Evolutionary conservation across 2,113 vertebrate species (phyloP).

Genomic region (Prunella himalayana): DNA sequence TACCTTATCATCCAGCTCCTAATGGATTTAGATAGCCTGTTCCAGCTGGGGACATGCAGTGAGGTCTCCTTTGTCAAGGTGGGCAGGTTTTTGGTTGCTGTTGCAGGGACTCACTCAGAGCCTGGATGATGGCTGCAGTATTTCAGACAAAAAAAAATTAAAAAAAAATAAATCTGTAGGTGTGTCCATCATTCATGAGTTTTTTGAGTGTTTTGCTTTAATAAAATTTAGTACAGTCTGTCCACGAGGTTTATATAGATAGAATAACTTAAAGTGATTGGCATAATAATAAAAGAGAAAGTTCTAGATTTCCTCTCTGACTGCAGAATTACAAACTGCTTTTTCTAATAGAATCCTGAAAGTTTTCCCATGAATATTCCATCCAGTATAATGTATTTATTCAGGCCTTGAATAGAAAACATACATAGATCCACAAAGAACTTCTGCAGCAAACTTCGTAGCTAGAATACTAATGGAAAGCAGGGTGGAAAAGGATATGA

Average conservation of each 20-base stretch:
- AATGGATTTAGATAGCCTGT: background rate
- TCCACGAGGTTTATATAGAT: background rate
- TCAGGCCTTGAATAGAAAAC: background rate
- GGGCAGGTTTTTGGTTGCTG: background rate
- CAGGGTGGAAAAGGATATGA: background rate
- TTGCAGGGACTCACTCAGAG: background rate
- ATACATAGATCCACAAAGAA: background rate
- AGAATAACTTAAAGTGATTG: background rate
- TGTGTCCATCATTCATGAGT: background rate
- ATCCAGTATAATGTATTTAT: background rate
- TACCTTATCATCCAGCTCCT: background rate
- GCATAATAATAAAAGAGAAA: background rate
- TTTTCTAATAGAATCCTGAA: background rate
- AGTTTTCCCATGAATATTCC: background rate
- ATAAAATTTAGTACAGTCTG: background rate
- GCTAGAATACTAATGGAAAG: background rate
- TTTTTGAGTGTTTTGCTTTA: background rate
- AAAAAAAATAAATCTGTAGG: too few relatives aligned
- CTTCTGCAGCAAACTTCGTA: background rate
- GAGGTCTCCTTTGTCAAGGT: background rate
- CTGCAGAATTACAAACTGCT: background rate
- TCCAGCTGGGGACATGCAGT: background rate
- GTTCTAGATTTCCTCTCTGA: background rate
- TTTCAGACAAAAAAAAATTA: background rate
- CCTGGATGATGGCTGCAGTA: background rate